Conservation (phyloP, 2,113 vertebrate genomes). For the Osmerus mordax region DNA sequence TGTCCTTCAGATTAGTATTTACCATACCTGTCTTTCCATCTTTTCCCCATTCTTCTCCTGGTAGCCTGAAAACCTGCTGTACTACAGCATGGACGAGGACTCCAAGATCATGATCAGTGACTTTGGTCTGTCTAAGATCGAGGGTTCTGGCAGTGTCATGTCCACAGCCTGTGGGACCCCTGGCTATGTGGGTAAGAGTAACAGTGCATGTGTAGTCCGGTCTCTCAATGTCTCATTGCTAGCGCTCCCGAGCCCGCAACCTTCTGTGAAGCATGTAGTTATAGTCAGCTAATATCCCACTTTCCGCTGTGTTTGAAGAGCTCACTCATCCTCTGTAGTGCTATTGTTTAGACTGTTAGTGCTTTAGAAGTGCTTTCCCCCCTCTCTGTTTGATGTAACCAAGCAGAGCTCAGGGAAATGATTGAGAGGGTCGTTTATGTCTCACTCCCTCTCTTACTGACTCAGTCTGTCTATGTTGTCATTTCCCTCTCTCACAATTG, state of each 20-base stretch:
- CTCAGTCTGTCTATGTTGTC: background rate
- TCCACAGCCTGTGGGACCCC: conserved; percentile 71
- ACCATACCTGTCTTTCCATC: background rate
- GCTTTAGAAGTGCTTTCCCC: conserved; percentile 59
- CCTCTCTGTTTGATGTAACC: conserved; percentile 45
- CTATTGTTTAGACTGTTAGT: conserved; percentile 52
- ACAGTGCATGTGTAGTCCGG: background rate
- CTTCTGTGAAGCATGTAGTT: conserved; percentile 4
- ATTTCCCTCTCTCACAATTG: background rate
- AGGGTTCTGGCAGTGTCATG: conserved; percentile 67
- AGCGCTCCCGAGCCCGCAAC: conserved; percentile 26
- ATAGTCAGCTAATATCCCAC: conserved; percentile 37
- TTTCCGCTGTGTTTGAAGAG: conserved; percentile 39
- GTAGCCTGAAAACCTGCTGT: conserved; percentile 68
- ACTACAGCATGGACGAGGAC: conserved; percentile 71
- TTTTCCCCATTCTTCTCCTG: background rate
- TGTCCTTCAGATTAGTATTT: background rate
- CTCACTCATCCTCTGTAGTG: conserved; percentile 47
- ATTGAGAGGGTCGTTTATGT: conserved; percentile 39
- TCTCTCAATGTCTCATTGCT: background rate
- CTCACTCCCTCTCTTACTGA: conserved; percentile 6
- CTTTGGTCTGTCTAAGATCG: conserved; percentile 70
- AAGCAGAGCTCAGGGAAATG: conserved; percentile 32
- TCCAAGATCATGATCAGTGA: conserved; percentile 74
- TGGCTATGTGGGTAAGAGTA: conserved; percentile 66